Percentiles rank a stretch among this genome's conserved stretches.
Conservation (phyloP, 2,888 invertebrate genomes). For the Ferrisia virgata region DNA sequence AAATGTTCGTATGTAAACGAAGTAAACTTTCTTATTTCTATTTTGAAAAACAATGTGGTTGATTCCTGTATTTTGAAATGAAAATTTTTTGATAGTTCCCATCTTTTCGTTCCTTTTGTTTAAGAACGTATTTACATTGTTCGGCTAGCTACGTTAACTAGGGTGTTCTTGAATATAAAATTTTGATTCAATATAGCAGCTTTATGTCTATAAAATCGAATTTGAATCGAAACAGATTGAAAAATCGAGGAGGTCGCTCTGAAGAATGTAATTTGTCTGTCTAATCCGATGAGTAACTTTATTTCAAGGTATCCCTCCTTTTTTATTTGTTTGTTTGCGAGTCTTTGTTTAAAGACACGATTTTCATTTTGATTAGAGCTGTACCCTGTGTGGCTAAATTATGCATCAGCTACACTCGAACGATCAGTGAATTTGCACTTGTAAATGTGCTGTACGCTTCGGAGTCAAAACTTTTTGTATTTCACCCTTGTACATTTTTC, state of each 20-base stretch:
- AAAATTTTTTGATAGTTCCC: no score
- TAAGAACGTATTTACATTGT: no score
- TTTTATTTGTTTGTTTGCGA: neutral
- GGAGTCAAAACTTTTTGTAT: constrained; percentile 23
- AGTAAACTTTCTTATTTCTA: no score
- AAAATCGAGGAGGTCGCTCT: neutral
- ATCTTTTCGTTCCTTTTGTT: no score
- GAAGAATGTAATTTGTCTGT: neutral
- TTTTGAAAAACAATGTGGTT: no score
- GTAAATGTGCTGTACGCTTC: neutral
- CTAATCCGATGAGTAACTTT: neutral
- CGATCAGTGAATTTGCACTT: constrained; percentile 21
- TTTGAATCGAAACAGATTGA: neutral
- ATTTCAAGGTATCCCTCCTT: neutral
- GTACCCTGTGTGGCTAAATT: neutral
- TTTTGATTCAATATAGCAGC: no score
- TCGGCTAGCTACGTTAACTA: no score
- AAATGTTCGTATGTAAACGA: no score
- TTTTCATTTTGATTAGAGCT: neutral
- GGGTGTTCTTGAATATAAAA: no score
- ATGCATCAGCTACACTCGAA: constrained; percentile 13
- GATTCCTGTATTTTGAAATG: no score
- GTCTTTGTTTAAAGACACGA: neutral
- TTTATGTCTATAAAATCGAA: neutral
- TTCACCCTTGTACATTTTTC: constrained; percentile 16